phyloP scores from a whole-genome alignment of 2,113 vertebrate species.

The Clarias macrocephalus region DNA sequence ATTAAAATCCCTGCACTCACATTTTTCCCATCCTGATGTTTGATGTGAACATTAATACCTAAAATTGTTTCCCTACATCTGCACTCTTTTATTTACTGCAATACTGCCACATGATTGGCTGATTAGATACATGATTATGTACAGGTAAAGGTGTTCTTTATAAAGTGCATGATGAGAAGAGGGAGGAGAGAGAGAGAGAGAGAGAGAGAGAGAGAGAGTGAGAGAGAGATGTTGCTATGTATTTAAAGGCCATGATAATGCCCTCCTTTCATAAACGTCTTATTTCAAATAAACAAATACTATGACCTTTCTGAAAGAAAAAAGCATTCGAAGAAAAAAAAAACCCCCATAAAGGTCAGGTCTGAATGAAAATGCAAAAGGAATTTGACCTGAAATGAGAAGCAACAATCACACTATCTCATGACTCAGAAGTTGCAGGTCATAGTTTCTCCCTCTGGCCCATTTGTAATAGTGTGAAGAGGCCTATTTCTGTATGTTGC shows the following conservation, averaged over 20 bases:
- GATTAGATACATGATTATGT: background rate
- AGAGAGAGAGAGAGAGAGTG: background rate
- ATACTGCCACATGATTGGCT: too few relatives aligned
- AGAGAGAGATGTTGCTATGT: background rate
- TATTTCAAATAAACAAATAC: constrained; percentile 31
- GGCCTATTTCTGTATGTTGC: background rate
- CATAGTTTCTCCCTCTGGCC: background rate
- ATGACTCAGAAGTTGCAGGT: constrained; percentile 27
- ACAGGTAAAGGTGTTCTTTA: background rate
- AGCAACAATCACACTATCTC: constrained; percentile 28
- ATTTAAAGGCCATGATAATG: constrained; percentile 38
- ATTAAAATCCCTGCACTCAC: too few relatives aligned
- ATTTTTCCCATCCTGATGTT: too few relatives aligned
- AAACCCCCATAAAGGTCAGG: constrained; percentile 29
- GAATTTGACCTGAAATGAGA: constrained; percentile 35
- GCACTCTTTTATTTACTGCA: too few relatives aligned
- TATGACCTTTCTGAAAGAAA: constrained; percentile 25
- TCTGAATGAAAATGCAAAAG: constrained; percentile 15
- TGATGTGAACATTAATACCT: too few relatives aligned
- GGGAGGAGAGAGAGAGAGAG: background rate
- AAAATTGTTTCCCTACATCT: too few relatives aligned
- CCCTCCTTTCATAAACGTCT: constrained; percentile 13
- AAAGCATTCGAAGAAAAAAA: constrained; percentile 6
- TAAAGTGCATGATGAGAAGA: background rate
- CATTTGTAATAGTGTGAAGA: background rate